Evolutionary conservation across 2,113 vertebrate genomes (phyloP).

Genomic region (Melanerpes aurifrons): DNA sequence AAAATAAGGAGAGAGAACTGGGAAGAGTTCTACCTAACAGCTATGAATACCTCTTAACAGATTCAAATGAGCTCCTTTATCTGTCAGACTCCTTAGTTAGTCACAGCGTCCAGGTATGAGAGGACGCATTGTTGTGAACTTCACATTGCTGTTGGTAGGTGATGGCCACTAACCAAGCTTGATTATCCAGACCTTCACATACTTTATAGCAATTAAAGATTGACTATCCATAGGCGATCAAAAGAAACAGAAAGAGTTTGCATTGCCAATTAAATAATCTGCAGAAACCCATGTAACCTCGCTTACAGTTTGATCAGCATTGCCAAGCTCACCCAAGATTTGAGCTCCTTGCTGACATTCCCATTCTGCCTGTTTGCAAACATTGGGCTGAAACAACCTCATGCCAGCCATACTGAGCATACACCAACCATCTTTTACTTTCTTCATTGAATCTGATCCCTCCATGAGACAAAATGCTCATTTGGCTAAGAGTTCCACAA

Average conservation of each 20-base stretch:
- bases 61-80: not conserved
- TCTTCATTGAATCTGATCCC: not conserved
- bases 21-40: not conserved
- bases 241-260: not conserved
- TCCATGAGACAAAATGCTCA: not conserved
- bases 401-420: not conserved
- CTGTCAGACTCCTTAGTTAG: not conserved
- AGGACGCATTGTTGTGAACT: fast-evolving
- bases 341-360: not conserved
- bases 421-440: not conserved
- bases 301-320: not conserved
- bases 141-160: not conserved
- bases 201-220: not conserved
- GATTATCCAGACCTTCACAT: not conserved
- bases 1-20: not conserved
- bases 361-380: not conserved
- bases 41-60: not conserved
- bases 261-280: not conserved
- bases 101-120: not conserved
- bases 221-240: not conserved
- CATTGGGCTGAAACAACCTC: not conserved
- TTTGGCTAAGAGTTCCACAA: not conserved
- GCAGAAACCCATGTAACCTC: not conserved
- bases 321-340: not conserved
- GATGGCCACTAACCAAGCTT: not conserved